Conservation (phyloP, 2,888 invertebrate genomes). For the Camptogramma bilineatum region DNA sequence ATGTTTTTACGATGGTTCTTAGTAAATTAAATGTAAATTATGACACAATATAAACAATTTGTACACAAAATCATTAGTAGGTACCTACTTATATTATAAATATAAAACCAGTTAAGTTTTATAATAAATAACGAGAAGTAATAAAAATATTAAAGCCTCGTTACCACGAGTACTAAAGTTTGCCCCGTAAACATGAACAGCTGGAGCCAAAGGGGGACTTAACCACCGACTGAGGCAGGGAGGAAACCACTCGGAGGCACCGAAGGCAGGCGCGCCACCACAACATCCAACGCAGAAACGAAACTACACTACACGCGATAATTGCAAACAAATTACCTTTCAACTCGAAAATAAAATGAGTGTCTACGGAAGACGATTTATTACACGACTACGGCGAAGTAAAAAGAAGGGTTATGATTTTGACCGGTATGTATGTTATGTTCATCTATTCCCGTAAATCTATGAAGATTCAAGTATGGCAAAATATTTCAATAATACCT, state of each 20-base stretch:
- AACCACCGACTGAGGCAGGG: conserved; percentile 25
- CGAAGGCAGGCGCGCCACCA: conserved; percentile 40
- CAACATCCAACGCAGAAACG: conserved; percentile 40
- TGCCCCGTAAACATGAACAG: conserved; percentile 51
- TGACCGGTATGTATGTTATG: too few species aligned
- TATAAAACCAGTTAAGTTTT: conserved; percentile 5
- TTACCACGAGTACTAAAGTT: conserved; percentile 50
- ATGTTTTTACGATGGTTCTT: too few species aligned
- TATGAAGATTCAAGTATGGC: too few species aligned
- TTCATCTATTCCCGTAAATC: too few species aligned
- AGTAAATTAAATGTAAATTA: too few species aligned
- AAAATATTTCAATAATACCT: background rate
- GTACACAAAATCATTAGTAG: too few species aligned
- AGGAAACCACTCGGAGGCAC: conserved; percentile 34
- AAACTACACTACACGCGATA: conserved; percentile 6
- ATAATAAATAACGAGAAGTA: conserved; percentile 44
- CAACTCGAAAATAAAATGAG: conserved; percentile 9
- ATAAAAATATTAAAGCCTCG: conserved; percentile 49
- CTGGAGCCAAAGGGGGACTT: conserved; percentile 39
- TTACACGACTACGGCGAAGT: too few species aligned
- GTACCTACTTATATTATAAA: too few species aligned
- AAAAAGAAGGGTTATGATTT: too few species aligned
- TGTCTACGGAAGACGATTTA: too few species aligned
- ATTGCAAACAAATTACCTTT: conserved; percentile 2
- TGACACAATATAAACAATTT: background rate